Base-by-base conservation (phyloP, 2,888 invertebrate species). In the Psylliodes chrysocephalus region DNA sequence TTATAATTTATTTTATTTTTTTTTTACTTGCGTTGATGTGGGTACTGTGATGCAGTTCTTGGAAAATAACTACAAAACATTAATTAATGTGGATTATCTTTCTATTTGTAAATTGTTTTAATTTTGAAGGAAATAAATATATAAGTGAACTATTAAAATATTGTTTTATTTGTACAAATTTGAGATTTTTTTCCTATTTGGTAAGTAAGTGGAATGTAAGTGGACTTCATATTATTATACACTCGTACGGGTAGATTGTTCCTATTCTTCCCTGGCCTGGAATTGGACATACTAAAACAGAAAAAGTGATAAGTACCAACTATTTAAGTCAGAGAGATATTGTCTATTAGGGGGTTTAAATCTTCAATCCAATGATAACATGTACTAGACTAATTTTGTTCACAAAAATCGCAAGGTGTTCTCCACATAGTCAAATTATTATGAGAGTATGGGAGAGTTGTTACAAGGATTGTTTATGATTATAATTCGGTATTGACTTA, bases 211-310 rank as follows among this genome's bases (percentile, higher is more conserved):
- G 12, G 44, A 47, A 46, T 49, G 47, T 47, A 60, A 33, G 18
- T 52, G 46, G 19, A 19, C 46, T 75, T 88, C 82, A 91, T 79
- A 91, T 90, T 66, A 89, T 86, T 73, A 91, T 85, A 78, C 90
- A 91, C 76, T 90, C 90, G 77, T 89, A 87, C 0, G 90, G 90
- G 74, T 87, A 89, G 19, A 85, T 81, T 51, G 76, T 78, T 25
- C 77, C 78, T 60, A 76, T 66, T 2, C 83, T 72, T 1, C 84
- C 86, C 69, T 78, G 83, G 56, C 82, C 84, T 56, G 80, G 71
- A 0, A 81, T 83, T 1, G 90, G 89, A 73, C 90, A 90, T 12
- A 86, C 90, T 91, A 85, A 53, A 88, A 87, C 71, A 80, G 8
- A 77, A 77, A 76, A 59, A 25, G 28, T 28, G 3, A 22, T 2